These are phyloP conservation scores for Harlomillsia oculata DNA, from an alignment of 1,140 invertebrate species.

Conservation along the genomic window DNA sequence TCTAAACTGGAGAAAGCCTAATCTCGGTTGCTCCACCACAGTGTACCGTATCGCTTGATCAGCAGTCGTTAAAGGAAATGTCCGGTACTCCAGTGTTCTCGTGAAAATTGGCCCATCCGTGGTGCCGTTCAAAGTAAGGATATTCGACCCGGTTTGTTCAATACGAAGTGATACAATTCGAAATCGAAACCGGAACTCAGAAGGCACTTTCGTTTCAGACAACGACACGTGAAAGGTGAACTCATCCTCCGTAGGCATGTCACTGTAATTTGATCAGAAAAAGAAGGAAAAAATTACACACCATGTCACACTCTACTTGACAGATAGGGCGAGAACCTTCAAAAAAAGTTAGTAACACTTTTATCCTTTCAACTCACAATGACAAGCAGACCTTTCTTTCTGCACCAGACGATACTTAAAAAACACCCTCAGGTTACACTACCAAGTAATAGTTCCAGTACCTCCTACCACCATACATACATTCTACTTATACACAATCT, in stretches of 20 bases:
- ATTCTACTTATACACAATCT: no score
- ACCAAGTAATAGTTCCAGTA: no score
- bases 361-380: no score
- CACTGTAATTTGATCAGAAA: slow-evolving; percentile 26
- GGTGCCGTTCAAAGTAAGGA: slow-evolving; percentile 26
- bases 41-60: slow-evolving; percentile 28
- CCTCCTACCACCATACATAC: no score
- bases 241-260: slow-evolving; percentile 32
- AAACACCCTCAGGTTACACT: no score
- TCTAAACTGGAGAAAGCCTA: slow-evolving; percentile 26
- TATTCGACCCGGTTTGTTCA: slow-evolving; percentile 22
- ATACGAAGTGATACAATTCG: slow-evolving; percentile 31
- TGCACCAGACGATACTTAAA: no score
- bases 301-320: no score
- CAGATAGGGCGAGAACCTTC: no score
- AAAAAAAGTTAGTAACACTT: no score
- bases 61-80: slow-evolving; percentile 26
- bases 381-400: no score
- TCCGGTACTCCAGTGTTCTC: slow-evolving; percentile 28
- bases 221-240: slow-evolving; percentile 35
- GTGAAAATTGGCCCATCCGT: slow-evolving; percentile 17
- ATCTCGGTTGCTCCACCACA: slow-evolving; percentile 21
- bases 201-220: slow-evolving; percentile 34
- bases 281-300: slow-evolving; percentile 4
- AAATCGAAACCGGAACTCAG: slow-evolving; percentile 35